Evolutionary conservation across 2,888 invertebrate genomes (phyloP).

Genomic region (Lithophane ornitopus): DNA sequence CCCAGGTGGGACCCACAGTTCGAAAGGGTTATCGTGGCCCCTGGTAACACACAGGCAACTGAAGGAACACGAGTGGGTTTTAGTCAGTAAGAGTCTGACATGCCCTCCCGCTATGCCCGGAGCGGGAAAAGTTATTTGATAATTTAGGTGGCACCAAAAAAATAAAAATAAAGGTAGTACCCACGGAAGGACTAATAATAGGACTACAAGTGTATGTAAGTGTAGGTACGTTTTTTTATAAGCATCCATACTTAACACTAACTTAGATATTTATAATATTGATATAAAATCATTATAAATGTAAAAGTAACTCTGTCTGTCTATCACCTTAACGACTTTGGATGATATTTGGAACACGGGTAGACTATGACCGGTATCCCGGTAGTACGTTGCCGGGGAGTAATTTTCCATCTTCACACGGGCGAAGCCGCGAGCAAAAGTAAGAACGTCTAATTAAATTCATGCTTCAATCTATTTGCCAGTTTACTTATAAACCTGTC

Average conservation of each 20-base stretch:
- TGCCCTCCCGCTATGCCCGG: too few species aligned
- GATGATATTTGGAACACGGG: neutral
- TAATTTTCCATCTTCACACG: neutral
- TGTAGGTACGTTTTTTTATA: neutral
- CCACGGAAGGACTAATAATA: too few species aligned
- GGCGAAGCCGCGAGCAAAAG: neutral
- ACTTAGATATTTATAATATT: neutral
- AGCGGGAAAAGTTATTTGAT: too few species aligned
- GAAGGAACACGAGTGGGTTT: too few species aligned
- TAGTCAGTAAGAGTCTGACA: too few species aligned
- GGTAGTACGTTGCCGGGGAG: neutral
- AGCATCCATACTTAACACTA: neutral
- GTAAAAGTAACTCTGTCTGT: too few species aligned
- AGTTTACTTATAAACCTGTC: constrained; percentile 40
- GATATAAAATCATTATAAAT: neutral
- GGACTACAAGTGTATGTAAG: too few species aligned
- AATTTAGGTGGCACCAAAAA: too few species aligned
- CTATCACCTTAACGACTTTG: neutral
- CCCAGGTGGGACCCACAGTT: too few species aligned
- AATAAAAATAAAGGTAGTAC: too few species aligned
- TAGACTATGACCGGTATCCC: neutral
- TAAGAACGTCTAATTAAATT: neutral
- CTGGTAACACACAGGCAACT: too few species aligned
- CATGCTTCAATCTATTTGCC: constrained; percentile 30
- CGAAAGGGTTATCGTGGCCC: too few species aligned